These are phyloP conservation scores for Parnassius smintheus DNA, from an alignment of 2,888 invertebrate species.

Conservation along the genomic window DNA sequence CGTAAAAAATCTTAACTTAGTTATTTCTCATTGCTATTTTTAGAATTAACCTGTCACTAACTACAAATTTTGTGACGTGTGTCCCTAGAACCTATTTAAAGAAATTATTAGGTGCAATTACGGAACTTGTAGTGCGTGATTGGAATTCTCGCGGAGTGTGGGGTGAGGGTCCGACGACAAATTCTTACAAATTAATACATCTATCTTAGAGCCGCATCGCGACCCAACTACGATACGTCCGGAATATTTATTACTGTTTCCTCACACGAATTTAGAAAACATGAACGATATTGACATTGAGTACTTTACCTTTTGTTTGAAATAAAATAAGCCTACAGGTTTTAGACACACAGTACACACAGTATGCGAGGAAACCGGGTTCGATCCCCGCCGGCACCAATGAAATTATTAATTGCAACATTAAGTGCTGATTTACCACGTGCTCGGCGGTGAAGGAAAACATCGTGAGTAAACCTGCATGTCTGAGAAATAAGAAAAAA, in stretches of 20 bases:
- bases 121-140: conserved; percentile 79
- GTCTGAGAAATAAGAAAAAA: no score
- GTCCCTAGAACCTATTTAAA: conserved; percentile 62
- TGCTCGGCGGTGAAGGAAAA: no score
- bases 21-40: conserved; percentile 18
- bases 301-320: conserved; percentile 35
- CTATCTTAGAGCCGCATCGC: conserved; percentile 64
- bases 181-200: conserved; percentile 81
- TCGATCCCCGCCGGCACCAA: no score
- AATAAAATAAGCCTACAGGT: not conserved
- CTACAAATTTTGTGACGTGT: conserved; percentile 18
- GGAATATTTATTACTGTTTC: conserved; percentile 70
- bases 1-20: conserved; percentile 11
- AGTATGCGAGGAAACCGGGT: no score
- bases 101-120: conserved; percentile 80
- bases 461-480: no score
- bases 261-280: conserved; percentile 52
- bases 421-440: no score
- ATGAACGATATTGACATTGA: conserved; percentile 50
- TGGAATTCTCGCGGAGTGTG: conserved; percentile 63
- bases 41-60: conserved; percentile 19
- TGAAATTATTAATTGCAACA: no score
- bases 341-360: no score
- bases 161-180: conserved; percentile 75
- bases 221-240: conserved; percentile 64